Base-by-base conservation (phyloP, 2,888 invertebrate genomes). In the Tyria jacobaeae region DNA sequence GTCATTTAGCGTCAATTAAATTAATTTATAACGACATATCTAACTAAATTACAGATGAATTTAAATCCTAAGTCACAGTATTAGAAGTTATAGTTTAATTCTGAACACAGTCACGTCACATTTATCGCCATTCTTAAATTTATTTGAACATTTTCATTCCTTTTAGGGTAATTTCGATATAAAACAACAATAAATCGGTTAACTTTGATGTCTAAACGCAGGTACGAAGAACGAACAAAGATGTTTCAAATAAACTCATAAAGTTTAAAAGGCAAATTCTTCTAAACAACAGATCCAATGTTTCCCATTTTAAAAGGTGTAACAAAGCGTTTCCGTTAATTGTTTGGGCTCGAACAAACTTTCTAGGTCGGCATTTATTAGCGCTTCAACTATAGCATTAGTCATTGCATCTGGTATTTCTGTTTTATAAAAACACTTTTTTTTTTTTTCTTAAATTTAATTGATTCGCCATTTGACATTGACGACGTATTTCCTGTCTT, bases 281-380 rank as follows among this genome's bases (percentile, higher is more conserved):
- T 50, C 56, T 64, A 71, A 73, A 87, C 87, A 86, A 87, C 78
- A 75, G 78, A 63, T 69, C 67, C 79, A 76, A 73, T 83, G 78
- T 82, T 70, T 78, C 73, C 67, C 65, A 63, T 64, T 66, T 71
- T 78, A 78, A 78, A 80, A 77, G 75, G 68, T 21, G 71, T 79
- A 82, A 86, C 86, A 87, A 86, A 87, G 80, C 78, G 68, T 79
- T 76, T 74, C 75, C 75, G 86, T 86, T 90, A 88, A 89, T 90
- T 89, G 85, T 85, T 88, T 77, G 78, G 66, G 71, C 69, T 73
- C 73, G 76, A 83, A 82, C 78, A 77, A 81, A 84, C 78, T 85
- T 87, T 87, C 84, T 86, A 80, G 87, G 84, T 83, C 85, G 79
- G 82, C 66, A 79, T 84, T 85, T 85, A 83, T 86, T 88, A 87